These are phyloP conservation scores for Rhingia campestris DNA, from an alignment of 2,888 invertebrate species.

Conservation along the genomic window DNA sequence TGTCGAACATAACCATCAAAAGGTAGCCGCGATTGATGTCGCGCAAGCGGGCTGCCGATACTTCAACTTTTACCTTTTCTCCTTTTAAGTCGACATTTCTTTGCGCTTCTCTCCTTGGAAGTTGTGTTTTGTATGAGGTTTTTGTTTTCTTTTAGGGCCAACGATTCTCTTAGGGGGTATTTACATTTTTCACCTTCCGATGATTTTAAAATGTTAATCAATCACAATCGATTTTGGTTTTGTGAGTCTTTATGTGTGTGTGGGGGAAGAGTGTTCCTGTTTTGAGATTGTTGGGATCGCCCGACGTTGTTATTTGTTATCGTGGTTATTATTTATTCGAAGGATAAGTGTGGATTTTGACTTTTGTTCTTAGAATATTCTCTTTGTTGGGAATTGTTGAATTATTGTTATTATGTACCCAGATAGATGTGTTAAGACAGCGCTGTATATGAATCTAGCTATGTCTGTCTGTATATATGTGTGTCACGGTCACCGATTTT, in stretches of 20 bases:
- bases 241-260: conserved; percentile 13
- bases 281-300: conserved; percentile 35
- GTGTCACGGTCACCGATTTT: no score
- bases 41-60: conserved; percentile 62
- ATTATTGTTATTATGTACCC: conserved; percentile 3
- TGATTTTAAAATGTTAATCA: conserved; percentile 70
- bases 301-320: conserved; percentile 58
- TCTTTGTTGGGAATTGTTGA: conserved; percentile 16
- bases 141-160: conserved; percentile 13
- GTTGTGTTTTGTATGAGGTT: not conserved
- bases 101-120: conserved; percentile 11
- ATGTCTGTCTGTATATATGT: no score
- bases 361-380: conserved; percentile 12
- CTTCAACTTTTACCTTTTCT: conserved; percentile 32
- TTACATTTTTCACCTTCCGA: conserved; percentile 63
- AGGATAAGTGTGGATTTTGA: conserved; percentile 22
- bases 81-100: conserved; percentile 42
- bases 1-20: conserved; percentile 68
- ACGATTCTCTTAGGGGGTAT: conserved; percentile 43
- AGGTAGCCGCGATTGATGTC: conserved; percentile 69
- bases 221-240: conserved; percentile 63
- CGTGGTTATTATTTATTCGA: conserved; percentile 65
- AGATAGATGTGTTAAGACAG: conserved; percentile 3
- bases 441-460: no score
- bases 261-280: conserved; percentile 7